Conservation (phyloP, 1,140 invertebrate genomes). For the Cephus cinctus region DNA sequence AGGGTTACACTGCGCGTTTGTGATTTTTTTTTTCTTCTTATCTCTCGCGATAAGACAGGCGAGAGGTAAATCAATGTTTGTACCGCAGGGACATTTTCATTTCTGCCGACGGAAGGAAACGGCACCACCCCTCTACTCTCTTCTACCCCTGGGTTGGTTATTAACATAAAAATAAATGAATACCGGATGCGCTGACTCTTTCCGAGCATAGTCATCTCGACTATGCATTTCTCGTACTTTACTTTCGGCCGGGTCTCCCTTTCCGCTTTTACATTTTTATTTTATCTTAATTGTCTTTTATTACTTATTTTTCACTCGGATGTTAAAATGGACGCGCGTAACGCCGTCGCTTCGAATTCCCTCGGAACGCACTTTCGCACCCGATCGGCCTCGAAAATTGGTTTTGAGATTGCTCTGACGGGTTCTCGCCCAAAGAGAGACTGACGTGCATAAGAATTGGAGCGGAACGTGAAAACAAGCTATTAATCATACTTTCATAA, state of each 20-base stretch:
- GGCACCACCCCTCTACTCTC: not conserved
- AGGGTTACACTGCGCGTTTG: no score
- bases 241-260: not conserved
- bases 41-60: no score
- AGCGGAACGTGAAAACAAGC: conserved; percentile 3
- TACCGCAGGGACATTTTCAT: not conserved
- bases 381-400: no score
- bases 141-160: conserved; percentile 7
- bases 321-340: not conserved
- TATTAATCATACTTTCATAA: conserved; percentile 3
- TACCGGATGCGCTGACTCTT: not conserved
- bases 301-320: no score
- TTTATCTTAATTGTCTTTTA: not conserved
- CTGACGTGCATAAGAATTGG: conserved; percentile 5
- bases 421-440: not conserved
- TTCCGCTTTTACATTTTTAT: not conserved
- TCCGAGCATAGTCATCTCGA: not conserved
- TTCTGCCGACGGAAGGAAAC: not conserved
- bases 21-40: no score
- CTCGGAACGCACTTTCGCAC: not conserved
- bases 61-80: not conserved
- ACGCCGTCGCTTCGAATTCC: not conserved
- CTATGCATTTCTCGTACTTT: not conserved
- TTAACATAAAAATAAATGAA: conserved; percentile 12
- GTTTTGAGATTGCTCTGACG: no score